These are phyloP conservation scores for Poecilia gillii DNA, from an alignment of 2,797 vertebrate species.

Conservation along the genomic window DNA sequence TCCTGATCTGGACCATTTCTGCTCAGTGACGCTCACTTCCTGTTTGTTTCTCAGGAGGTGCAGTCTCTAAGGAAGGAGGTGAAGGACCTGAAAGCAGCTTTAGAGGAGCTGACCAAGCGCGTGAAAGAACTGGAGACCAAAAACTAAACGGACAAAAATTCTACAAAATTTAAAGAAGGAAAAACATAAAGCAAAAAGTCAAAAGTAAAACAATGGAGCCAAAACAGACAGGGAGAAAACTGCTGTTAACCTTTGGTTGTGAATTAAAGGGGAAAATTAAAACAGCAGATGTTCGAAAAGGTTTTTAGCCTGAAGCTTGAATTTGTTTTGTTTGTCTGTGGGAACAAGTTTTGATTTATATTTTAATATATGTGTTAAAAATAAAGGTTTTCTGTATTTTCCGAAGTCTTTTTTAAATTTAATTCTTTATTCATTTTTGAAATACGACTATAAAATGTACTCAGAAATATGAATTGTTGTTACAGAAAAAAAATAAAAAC, in stretches of 20 bases:
- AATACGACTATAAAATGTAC: conserved; percentile 11
- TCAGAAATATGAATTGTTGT: background rate
- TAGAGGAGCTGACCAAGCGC: conserved; percentile 76
- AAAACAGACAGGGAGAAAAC: background rate
- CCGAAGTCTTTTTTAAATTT: conserved; percentile 14
- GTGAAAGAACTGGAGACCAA: conserved; percentile 79
- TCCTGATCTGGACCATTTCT: background rate
- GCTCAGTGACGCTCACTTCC: background rate
- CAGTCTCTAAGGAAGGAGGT: conserved; percentile 78
- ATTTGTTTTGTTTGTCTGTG: conserved; percentile 62
- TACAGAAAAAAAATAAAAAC: background rate
- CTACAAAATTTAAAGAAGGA: background rate
- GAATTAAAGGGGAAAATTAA: conserved; percentile 50
- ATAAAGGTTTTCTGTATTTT: conserved; percentile 77
- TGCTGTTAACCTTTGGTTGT: conserved; percentile 18
- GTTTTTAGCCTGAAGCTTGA: conserved; percentile 41
- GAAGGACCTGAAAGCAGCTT: conserved; percentile 73
- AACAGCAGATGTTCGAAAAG: conserved; percentile 20
- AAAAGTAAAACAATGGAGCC: background rate
- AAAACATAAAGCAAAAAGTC: conserved; percentile 13
- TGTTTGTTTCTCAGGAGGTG: conserved; percentile 67
- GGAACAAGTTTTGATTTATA: conserved; percentile 34
- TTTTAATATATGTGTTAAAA: conserved; percentile 79
- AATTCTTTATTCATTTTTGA: conserved; percentile 16
- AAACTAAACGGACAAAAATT: conserved; percentile 42